phyloP scores from a whole-genome alignment of 2,888 invertebrate species.

The Shargacucullia verbasci region DNA sequence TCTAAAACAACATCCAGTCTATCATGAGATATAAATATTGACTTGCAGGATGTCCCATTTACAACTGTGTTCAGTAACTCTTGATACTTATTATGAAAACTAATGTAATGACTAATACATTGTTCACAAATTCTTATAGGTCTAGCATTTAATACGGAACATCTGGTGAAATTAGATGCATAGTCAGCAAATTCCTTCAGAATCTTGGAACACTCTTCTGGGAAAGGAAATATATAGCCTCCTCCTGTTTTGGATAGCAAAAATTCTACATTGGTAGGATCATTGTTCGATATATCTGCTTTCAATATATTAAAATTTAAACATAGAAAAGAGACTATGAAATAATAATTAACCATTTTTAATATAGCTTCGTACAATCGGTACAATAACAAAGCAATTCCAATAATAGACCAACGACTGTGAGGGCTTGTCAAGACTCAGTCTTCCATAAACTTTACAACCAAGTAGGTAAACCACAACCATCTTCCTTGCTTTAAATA shows the following conservation, averaged over 20 bases:
- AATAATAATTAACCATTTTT: slow-evolving; percentile 46
- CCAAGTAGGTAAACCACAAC: no score
- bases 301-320: slow-evolving; percentile 45
- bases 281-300: slow-evolving; percentile 47
- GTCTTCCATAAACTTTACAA: no score
- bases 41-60: slow-evolving; percentile 89
- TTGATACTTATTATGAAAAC: slow-evolving; percentile 84
- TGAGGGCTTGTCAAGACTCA: no score
- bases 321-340: slow-evolving; percentile 39
- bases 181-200: slow-evolving; percentile 85
- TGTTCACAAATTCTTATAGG: slow-evolving; percentile 90
- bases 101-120: slow-evolving; percentile 88
- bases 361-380: no score
- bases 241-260: slow-evolving; percentile 59
- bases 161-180: slow-evolving; percentile 89
- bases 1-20: slow-evolving; percentile 90
- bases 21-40: slow-evolving; percentile 89
- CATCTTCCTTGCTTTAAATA: no score
- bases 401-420: no score
- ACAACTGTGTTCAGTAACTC: slow-evolving; percentile 80
- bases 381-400: no score
- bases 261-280: slow-evolving; percentile 32
- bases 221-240: slow-evolving; percentile 54
- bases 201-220: slow-evolving; percentile 68
- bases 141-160: slow-evolving; percentile 89